phyloP scores from a whole-genome alignment of 2,888 invertebrate species.

The Andrena hattorfiana region DNA sequence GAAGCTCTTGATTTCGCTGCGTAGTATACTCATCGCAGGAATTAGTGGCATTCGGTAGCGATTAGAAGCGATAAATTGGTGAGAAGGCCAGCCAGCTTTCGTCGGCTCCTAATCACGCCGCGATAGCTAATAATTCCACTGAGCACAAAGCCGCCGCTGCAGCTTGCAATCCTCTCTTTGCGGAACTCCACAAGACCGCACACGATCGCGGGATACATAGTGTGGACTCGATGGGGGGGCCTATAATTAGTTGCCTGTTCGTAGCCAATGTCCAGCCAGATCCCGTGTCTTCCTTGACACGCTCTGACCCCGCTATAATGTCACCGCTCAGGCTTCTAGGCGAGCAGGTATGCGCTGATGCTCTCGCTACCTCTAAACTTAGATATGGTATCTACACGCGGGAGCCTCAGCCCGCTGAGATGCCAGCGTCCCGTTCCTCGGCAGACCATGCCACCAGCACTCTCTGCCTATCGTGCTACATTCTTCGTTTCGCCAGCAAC shows the following conservation, averaged over 20 bases:
- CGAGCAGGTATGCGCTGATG: slow-evolving; percentile 74
- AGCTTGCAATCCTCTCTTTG: slow-evolving; percentile 11
- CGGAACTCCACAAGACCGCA: slow-evolving; percentile 19
- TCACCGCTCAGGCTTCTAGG: slow-evolving; percentile 75
- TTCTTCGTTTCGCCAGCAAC: slow-evolving; percentile 48
- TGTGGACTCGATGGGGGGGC: slow-evolving; percentile 3
- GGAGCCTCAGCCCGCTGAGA: slow-evolving; percentile 41
- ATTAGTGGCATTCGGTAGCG: neutral
- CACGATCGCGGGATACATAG: neutral
- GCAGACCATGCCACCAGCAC: slow-evolving; percentile 50
- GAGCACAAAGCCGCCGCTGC: slow-evolving; percentile 8
- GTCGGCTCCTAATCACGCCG: neutral
- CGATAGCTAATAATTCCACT: slow-evolving; percentile 18
- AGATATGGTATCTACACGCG: slow-evolving; percentile 67
- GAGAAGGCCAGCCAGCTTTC: neutral
- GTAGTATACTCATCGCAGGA: too few relatives aligned
- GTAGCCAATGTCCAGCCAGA: slow-evolving; percentile 62
- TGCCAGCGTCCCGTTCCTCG: slow-evolving; percentile 63
- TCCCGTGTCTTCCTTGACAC: slow-evolving; percentile 72
- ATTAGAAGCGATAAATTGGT: slow-evolving; percentile 3
- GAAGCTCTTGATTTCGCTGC: too few relatives aligned
- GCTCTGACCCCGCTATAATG: slow-evolving; percentile 81
- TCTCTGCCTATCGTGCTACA: slow-evolving; percentile 54
- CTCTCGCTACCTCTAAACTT: slow-evolving; percentile 79
- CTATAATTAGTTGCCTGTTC: slow-evolving; percentile 62